Base-by-base conservation (phyloP, 2,888 invertebrate genomes). In the Eurytoma californica region DNA sequence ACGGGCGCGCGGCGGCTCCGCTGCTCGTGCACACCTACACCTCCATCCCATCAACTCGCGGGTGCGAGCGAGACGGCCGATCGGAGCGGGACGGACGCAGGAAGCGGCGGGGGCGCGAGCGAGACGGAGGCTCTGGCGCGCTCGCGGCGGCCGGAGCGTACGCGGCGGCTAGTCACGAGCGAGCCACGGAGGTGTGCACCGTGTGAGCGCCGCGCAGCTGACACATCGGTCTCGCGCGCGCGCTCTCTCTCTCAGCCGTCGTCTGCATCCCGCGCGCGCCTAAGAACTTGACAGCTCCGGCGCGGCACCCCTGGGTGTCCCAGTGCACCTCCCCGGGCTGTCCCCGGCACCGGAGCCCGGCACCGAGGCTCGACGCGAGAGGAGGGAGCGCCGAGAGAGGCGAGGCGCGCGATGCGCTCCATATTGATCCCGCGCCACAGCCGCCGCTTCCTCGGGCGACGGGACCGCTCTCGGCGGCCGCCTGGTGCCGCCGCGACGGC, bases 391-490 rank as follows among this genome's bases (percentile, higher is more conserved):
- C 9, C 7, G 55, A 72, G 72, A 24, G 51, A 65, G 57, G 55
- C 61, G 49, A 24, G 57, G 20, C 58, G 61, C 47, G 72, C 70
- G 72, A 75, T 61, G 66, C 55, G 69, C 70, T 78, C 79, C 74
- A 79, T 79, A 79, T 79, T 75, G 79, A 79, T 79, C 63, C 20
- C 72, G 47, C 57, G 57, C 24, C 47, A 39, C 24, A 9, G 57
- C 47, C 53, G 60, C 51, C 60, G 60, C 68, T 57, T 55, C 68
- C 30, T 51, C 68, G 53, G 28, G n/a, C 30, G 28, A 30, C 66
- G 49, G 49, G 53, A 30, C 24, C 30, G 57, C 30, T 16, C 28
- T 20, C 51, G 16, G 20, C 47, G 20, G 65, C 73, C 55, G 16
- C 51, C 24, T 28, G 24, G 16, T 24, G 58, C 24, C 18, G 18